Conservation (phyloP, 2,113 vertebrate species). For the Uropsilus gracilis region DNA sequence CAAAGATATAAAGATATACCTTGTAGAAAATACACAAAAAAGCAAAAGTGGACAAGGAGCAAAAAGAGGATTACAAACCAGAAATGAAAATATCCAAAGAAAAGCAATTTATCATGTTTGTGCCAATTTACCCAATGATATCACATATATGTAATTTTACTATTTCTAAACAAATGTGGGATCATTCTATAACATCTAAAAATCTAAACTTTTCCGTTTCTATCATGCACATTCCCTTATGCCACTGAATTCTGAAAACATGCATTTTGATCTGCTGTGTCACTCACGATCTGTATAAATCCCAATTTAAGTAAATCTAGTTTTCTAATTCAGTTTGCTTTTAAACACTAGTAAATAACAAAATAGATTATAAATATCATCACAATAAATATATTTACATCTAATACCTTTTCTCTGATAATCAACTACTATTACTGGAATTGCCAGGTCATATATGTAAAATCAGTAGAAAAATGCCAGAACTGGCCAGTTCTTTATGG, state of each 20-base stretch:
- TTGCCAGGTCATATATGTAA: slow-evolving; percentile 8
- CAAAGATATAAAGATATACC: neutral
- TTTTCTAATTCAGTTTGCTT: slow-evolving; percentile 33
- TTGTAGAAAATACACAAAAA: slow-evolving; percentile 7
- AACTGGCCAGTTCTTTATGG: neutral
- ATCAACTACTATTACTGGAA: neutral
- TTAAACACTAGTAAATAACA: slow-evolving; percentile 31
- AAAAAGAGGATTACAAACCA: neutral
- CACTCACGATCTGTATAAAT: neutral
- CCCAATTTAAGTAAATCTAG: slow-evolving; percentile 9
- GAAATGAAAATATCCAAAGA: neutral
- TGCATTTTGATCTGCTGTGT: neutral
- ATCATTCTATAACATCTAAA: neutral
- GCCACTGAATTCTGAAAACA: neutral
- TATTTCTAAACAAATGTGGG: slow-evolving; percentile 2
- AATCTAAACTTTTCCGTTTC: neutral
- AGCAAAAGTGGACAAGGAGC: neutral
- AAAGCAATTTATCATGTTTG: neutral
- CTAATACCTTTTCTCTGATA: neutral
- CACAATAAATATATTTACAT: neutral
- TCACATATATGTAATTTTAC: neutral
- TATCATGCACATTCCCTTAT: neutral
- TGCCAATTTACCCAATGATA: neutral
- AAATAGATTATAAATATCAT: neutral
- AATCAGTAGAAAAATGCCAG: neutral